phyloP scores from a whole-genome alignment of 2,113 vertebrate genomes.

The Mus pahari region DNA sequence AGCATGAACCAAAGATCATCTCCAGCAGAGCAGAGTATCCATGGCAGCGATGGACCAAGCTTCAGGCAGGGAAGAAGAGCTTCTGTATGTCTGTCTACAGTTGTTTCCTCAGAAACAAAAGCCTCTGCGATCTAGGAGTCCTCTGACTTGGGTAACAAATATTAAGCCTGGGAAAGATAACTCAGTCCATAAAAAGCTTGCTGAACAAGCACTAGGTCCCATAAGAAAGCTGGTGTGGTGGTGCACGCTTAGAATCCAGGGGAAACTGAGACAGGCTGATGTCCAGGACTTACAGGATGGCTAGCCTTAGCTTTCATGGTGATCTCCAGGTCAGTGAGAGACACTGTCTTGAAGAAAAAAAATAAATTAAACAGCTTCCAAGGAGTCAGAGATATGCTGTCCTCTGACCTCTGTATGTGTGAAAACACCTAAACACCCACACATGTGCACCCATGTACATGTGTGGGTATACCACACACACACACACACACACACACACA shows the following conservation, averaged over 20 bases:
- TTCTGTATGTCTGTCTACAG: not conserved
- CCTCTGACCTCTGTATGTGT: not conserved
- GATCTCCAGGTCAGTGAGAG: not conserved
- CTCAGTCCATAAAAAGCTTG: not conserved
- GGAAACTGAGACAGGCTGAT: not conserved
- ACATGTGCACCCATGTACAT: too few species aligned
- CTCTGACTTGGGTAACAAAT: not conserved
- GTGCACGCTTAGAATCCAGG: not conserved
- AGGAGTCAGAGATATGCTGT: too few species aligned
- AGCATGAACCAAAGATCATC: not conserved
- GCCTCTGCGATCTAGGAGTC: not conserved
- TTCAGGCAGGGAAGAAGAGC: too few species aligned
- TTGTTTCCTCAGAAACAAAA: not conserved
- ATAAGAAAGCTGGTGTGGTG: not conserved
- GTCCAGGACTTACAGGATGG: not conserved
- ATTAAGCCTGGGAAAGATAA: not conserved
- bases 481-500: not conserved
- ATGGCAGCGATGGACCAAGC: fast-evolving
- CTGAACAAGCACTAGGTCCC: not conserved
- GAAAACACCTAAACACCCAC: not conserved
- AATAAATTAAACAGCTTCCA: not conserved
- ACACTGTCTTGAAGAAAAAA: not conserved
- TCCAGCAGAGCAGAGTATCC: not conserved
- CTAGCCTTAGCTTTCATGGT: not conserved
- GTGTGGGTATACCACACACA: not conserved